A percentile compares a stretch with the other conserved stretches of the same genome.
These are phyloP conservation scores for Sesia bembeciformis DNA, from an alignment of 2,888 invertebrate species.

Conservation along the genomic window DNA sequence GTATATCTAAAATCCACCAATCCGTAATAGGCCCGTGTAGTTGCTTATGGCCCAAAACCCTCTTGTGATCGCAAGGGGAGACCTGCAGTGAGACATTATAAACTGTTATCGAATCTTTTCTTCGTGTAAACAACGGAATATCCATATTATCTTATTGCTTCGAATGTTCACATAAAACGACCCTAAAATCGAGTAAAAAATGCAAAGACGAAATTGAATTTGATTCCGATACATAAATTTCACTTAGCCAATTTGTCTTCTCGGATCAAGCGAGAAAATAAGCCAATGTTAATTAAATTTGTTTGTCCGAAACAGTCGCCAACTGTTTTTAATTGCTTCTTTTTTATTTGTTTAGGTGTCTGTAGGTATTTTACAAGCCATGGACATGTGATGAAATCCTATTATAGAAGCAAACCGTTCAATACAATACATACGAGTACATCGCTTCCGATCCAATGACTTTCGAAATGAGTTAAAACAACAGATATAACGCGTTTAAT, in stretches of 20 bases:
- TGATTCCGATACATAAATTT: conserved; percentile 74
- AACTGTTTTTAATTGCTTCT: conserved; percentile 54
- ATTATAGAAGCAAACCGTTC: conserved; percentile 27
- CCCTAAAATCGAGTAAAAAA: conserved; percentile 66
- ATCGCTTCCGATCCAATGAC: conserved; percentile 55
- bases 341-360: conserved; percentile 15
- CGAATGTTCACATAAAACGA: conserved; percentile 39
- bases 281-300: conserved; percentile 67
- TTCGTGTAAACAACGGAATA: conserved; percentile 9
- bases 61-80: no score
- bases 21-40: not conserved
- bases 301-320: conserved; percentile 52
- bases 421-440: conserved; percentile 39
- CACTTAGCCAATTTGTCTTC: conserved; percentile 70
- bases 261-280: conserved; percentile 64
- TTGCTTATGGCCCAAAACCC: not conserved
- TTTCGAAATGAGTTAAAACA: conserved; percentile 70
- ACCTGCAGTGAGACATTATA: no score
- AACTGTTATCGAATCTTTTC: no score
- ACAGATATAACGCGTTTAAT: conserved; percentile 68
- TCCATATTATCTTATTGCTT: conserved; percentile 35
- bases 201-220: conserved; percentile 71
- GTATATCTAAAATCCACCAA: no score
- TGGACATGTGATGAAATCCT: conserved; percentile 31
- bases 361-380: conserved; percentile 1